Evolutionary conservation across 2,797 vertebrate genomes (phyloP).

Genomic region (Mus minutoides): DNA sequence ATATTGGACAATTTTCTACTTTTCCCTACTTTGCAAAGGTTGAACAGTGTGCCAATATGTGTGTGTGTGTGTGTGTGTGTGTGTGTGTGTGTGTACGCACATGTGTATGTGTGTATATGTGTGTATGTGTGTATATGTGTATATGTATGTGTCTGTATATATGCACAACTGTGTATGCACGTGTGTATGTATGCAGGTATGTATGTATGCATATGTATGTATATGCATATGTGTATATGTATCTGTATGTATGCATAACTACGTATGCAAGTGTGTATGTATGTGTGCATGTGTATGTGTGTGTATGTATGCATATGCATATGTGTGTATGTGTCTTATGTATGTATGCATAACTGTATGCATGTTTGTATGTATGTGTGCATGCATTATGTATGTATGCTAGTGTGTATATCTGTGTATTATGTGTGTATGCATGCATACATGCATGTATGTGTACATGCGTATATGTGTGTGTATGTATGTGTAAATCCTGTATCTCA

Average conservation of each 20-base stretch:
- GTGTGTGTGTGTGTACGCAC: not conserved
- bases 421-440: not conserved
- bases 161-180: too few relatives aligned
- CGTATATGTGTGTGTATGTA: not conserved
- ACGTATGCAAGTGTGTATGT: too few relatives aligned
- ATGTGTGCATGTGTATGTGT: not conserved
- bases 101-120: not conserved
- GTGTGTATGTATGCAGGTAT: too few relatives aligned
- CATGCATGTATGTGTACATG: not conserved
- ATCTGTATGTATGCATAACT: not conserved
- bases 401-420: not conserved
- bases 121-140: rapidly evolving
- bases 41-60: not conserved
- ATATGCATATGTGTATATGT: not conserved
- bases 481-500: not conserved
- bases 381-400: not conserved
- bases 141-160: not conserved
- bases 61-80: not conserved
- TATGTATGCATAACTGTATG: not conserved
- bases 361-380: too few relatives aligned
- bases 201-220: not conserved
- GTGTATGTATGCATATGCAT: not conserved
- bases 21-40: not conserved
- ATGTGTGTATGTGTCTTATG: not conserved
- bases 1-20: not conserved